Base-by-base conservation (phyloP, 2,797 vertebrate genomes). In the Sciurus vulgaris region DNA sequence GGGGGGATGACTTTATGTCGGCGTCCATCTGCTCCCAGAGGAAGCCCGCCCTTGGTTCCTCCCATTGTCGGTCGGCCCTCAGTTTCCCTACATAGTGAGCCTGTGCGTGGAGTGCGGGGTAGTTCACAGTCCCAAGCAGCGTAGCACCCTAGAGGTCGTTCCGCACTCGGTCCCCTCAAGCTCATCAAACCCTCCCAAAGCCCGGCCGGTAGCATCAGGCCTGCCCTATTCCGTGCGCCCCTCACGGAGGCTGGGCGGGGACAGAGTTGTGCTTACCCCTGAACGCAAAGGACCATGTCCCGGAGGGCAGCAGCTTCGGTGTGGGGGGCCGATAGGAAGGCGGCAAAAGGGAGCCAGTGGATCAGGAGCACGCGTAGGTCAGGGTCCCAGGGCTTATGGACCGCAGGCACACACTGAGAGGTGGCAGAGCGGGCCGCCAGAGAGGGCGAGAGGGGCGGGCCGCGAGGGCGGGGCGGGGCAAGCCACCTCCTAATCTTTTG, bases 201-300 rank as follows among this genome's bases (percentile, higher is more conserved):
- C n/a, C 65, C 30, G 2, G 78, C 88, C n/a, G 54, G 49, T 7
- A 79, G 87, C 76, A 47, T 59, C 11, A 69, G 81, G 82, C 82
- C 18, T 5, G 44, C 4, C 81, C 61, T 49, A 61, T 38, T 20
- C 44, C 0, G 26, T 1, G 79, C 14, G 26, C 67, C 84, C 33
- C 5, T n/a, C 28, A 30, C 14, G 41, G 44, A 76, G 38, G 49
- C 44, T 18, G 47, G 76, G 76, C 2, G 13, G 18, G 22, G 38
- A 26, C 33, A 17, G 51, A n/a, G 65, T 35, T 74, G 86, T 38
- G 98, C 99, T 99, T 99, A 99, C 99, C 99, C 98, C 96, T 99
- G 99, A 93, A 99, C 99, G 98, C 99, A 99, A 97, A 99, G 99
- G 99, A 99, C 99, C 99, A 99, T 99, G 98, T 99, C 99, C 98